Evolutionary conservation across 1,140 invertebrate species (phyloP).

Genomic region (Meloidogyne floridensis): DNA sequence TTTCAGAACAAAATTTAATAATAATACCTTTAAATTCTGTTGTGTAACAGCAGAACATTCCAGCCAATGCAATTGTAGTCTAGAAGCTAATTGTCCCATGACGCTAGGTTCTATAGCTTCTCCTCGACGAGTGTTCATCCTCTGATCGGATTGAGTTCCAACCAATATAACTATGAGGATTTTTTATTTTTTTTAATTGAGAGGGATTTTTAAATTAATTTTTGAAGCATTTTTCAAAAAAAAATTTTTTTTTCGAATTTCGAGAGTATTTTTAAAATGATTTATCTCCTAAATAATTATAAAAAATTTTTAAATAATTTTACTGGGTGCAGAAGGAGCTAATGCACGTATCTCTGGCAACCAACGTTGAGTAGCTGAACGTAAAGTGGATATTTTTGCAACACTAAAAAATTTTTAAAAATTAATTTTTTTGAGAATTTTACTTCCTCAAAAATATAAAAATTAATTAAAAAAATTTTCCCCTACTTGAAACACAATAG

Average conservation of each 20-base stretch:
- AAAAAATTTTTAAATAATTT: background rate
- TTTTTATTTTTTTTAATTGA: conserved; percentile 62
- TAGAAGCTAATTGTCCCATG: conserved; percentile 30
- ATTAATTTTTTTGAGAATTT: background rate
- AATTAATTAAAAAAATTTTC: background rate
- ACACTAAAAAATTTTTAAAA: conserved; percentile 39
- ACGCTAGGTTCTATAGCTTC: conserved; percentile 18
- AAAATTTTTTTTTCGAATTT: too few species aligned
- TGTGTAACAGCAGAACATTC: conserved; percentile 77
- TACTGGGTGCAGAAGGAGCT: conserved; percentile 24
- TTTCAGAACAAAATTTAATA: background rate
- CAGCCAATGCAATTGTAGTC: conserved; percentile 28
- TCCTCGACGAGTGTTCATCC: conserved; percentile 65
- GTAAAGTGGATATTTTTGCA: conserved; percentile 49
- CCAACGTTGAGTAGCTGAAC: conserved; percentile 57
- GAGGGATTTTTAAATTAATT: too few species aligned
- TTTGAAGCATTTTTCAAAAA: too few species aligned
- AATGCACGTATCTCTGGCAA: conserved; percentile 57
- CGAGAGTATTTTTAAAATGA: too few species aligned
- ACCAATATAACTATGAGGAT: conserved; percentile 76
- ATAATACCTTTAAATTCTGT: conserved; percentile 73
- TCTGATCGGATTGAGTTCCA: conserved; percentile 80
- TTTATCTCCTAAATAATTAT: background rate
- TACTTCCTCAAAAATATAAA: background rate
- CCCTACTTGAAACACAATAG: conserved; percentile 56